phyloP scores from a whole-genome alignment of 1,140 invertebrate species.

The Adelges cooleyi region DNA sequence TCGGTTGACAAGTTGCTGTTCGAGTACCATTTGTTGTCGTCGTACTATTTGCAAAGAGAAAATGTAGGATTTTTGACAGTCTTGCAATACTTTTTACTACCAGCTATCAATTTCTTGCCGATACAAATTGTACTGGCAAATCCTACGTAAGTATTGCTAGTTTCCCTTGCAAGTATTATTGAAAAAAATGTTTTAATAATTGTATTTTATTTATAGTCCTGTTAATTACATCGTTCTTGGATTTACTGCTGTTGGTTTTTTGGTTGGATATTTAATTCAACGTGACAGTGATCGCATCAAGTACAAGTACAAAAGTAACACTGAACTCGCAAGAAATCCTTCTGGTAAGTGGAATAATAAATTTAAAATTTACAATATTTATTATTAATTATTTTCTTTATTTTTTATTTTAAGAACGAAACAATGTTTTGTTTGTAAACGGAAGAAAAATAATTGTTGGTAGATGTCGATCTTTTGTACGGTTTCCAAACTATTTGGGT shows the following conservation, averaged over 20 bases:
- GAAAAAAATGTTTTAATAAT: neutral
- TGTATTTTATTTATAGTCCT: conserved; percentile 6
- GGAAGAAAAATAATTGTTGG: neutral
- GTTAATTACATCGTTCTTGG: neutral
- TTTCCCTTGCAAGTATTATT: neutral
- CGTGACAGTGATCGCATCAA: neutral
- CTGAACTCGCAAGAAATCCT: neutral
- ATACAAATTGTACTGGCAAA: conserved; percentile 2
- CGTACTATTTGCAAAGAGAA: conserved; percentile 17
- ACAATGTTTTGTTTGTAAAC: neutral
- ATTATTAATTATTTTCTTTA: too few species aligned
- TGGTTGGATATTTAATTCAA: neutral
- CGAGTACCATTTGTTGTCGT: neutral
- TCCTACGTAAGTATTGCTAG: neutral
- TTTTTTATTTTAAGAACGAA: neutral
- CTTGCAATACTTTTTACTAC: conserved; percentile 4
- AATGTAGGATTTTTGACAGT: conserved; percentile 9
- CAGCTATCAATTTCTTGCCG: conserved; percentile 1
- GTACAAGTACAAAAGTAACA: neutral
- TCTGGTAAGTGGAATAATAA: neutral
- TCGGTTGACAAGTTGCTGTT: neutral
- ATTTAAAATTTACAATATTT: neutral
- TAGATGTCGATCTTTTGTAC: neutral
- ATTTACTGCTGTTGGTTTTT: neutral
- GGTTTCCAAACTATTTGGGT: neutral